These are phyloP conservation scores for Dryobates pubescens DNA, from an alignment of 2,797 vertebrate species.

Conservation along the genomic window DNA sequence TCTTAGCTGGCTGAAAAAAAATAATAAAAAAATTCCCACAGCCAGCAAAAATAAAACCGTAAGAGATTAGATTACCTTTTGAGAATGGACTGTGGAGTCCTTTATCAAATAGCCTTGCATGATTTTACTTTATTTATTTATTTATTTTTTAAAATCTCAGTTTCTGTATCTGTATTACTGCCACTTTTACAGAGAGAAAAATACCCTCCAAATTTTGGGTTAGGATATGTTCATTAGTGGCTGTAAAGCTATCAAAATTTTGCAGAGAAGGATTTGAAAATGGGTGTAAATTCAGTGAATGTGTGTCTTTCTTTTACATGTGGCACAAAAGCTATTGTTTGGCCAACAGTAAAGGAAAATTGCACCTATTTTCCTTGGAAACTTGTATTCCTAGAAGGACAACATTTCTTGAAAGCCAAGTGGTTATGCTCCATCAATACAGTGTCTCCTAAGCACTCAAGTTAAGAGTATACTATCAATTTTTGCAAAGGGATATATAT, in stretches of 20 bases:
- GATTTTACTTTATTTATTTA: no score
- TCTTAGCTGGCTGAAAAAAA: not conserved
- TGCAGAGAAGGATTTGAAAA: not conserved
- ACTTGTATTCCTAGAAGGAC: not conserved
- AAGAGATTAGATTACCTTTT: not conserved
- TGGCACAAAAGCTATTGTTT: not conserved
- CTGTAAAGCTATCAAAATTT: not conserved
- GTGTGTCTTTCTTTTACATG: not conserved
- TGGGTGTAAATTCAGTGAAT: not conserved
- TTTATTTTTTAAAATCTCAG: not conserved
- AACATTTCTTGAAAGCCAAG: rapidly evolving
- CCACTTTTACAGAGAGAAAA: not conserved
- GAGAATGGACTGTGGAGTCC: not conserved
- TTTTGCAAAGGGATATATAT: not conserved
- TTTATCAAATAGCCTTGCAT: not conserved
- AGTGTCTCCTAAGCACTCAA: not conserved
- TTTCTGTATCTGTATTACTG: not conserved
- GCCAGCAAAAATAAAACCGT: not conserved
- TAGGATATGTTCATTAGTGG: not conserved
- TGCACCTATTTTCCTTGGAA: not conserved
- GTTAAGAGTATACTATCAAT: not conserved
- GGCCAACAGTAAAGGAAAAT: not conserved
- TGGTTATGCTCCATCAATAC: not conserved
- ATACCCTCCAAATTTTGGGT: not conserved
- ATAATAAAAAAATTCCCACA: not conserved